Evolutionary conservation across 2,797 vertebrate species (phyloP).

Genomic region (Microctenopoma stevenorrisi): DNA sequence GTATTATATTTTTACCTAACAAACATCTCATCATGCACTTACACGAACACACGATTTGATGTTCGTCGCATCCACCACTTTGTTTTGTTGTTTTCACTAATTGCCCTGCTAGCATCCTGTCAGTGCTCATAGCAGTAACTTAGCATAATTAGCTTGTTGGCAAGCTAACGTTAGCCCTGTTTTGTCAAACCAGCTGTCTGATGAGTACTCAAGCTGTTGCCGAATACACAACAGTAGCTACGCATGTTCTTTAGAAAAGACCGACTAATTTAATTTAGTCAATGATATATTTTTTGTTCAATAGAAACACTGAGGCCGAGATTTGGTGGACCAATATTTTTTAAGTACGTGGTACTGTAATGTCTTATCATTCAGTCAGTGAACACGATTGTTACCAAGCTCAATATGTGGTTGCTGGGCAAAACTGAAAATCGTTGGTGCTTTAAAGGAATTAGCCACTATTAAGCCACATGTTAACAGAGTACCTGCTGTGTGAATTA

Average conservation of each 20-base stretch:
- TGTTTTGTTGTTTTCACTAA: background rate
- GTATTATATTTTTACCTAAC: fast-evolving
- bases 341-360: background rate
- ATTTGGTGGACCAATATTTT: background rate
- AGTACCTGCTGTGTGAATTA: background rate
- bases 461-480: too few species aligned
- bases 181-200: slow-evolving; percentile 55
- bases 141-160: slow-evolving; percentile 34
- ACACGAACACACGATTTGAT: fast-evolving
- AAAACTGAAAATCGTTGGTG: background rate
- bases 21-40: fast-evolving
- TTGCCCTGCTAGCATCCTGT: background rate
- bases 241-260: fast-evolving
- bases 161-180: slow-evolving; percentile 57
- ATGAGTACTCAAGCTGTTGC: slow-evolving; percentile 1
- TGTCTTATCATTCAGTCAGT: background rate
- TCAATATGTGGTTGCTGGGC: background rate
- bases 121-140: background rate
- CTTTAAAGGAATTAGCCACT: background rate
- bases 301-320: background rate
- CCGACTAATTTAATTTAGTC: fast-evolving
- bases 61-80: fast-evolving
- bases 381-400: background rate
- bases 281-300: background rate
- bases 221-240: background rate